Evolutionary conservation across 2,888 invertebrate genomes (phyloP).

Genomic region (Nomada hirtipes): DNA sequence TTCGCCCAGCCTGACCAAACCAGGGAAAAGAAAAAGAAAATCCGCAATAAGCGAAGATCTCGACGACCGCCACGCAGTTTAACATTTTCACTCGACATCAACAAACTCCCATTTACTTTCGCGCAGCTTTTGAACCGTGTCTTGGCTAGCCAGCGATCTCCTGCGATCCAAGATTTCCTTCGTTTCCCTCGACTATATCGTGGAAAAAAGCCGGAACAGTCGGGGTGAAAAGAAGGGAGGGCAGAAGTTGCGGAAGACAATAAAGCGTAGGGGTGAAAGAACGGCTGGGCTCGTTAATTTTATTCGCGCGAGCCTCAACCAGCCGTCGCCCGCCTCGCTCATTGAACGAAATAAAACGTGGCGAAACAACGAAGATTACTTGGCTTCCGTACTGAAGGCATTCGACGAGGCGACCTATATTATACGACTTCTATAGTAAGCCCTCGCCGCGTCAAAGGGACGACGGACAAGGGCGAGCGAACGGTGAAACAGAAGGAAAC

Average conservation of each 20-base stretch:
- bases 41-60: background rate
- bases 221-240: background rate
- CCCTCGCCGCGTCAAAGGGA: slow-evolving; percentile 10
- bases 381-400: slow-evolving; percentile 57
- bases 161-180: slow-evolving; percentile 14
- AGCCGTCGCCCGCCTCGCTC: slow-evolving; percentile 30
- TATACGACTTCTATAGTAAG: slow-evolving; percentile 54
- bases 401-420: slow-evolving; percentile 63
- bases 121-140: background rate
- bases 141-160: slow-evolving; percentile 4
- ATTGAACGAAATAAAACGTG: slow-evolving; percentile 60
- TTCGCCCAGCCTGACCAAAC: too few relatives aligned
- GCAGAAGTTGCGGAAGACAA: slow-evolving; percentile 51
- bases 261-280: slow-evolving; percentile 53
- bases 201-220: slow-evolving; percentile 1
- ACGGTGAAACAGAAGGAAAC: background rate
- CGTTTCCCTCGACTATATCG: background rate
- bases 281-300: slow-evolving; percentile 64
- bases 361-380: slow-evolving; percentile 63
- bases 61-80: slow-evolving; percentile 7
- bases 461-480: background rate
- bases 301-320: slow-evolving; percentile 52
- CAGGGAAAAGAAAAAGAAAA: background rate
- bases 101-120: slow-evolving; percentile 13
- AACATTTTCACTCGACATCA: slow-evolving; percentile 33